These are phyloP conservation scores for Scophthalmus maximus DNA, from an alignment of 2,113 vertebrate genomes.

Conservation along the genomic window DNA sequence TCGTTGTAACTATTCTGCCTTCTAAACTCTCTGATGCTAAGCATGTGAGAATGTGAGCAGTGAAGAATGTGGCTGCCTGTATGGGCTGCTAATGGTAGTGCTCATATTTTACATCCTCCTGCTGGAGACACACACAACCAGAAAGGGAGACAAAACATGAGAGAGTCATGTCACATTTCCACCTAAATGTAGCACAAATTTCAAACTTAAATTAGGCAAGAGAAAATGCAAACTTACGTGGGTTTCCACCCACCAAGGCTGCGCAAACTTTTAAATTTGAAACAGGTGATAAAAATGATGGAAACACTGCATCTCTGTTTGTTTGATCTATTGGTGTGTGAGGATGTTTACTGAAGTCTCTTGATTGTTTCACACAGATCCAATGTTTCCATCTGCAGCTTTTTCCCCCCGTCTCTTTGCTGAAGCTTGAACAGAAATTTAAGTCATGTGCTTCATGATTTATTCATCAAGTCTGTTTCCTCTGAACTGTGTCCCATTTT, in stretches of 20 bases:
- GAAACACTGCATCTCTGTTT: background rate
- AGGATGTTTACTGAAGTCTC: background rate
- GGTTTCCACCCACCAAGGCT: too few relatives aligned
- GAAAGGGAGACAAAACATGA: background rate
- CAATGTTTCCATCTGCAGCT: background rate
- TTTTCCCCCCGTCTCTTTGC: background rate
- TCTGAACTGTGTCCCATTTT: too few relatives aligned
- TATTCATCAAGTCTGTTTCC: too few relatives aligned
- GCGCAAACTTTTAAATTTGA: background rate
- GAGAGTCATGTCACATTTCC: background rate
- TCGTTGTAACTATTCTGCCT: background rate
- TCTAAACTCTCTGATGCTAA: conserved; percentile 15
- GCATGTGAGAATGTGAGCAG: conserved; percentile 28
- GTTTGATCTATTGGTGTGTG: background rate
- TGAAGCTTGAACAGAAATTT: too few relatives aligned
- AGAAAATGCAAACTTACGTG: too few relatives aligned
- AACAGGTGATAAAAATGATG: background rate
- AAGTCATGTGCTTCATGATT: too few relatives aligned
- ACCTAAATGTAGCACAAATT: background rate
- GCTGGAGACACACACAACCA: conserved; percentile 19
- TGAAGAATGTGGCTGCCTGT: conserved; percentile 44
- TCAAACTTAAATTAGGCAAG: background rate
- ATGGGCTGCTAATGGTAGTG: conserved; percentile 46
- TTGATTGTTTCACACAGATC: background rate
- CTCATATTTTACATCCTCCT: conserved; percentile 14